A percentile compares a stretch with the other conserved stretches of the same genome.
These are phyloP conservation scores for Rhopilema esculentum DNA, from an alignment of 30 jellyfish, hydroid and myxozoan species.

Conservation along the genomic window DNA sequence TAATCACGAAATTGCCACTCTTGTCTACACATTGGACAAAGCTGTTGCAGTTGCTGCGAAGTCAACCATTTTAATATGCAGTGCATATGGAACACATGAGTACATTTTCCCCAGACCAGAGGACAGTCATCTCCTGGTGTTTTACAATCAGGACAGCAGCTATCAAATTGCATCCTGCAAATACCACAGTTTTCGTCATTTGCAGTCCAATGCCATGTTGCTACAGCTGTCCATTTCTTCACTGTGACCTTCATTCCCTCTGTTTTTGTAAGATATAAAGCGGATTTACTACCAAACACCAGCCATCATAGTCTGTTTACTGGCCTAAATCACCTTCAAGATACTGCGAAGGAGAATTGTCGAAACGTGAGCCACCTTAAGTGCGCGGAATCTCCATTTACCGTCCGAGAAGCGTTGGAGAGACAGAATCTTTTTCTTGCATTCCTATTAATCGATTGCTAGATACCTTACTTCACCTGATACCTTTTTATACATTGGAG, in stretches of 20 bases:
- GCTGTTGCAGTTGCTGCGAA: constrained; percentile 91
- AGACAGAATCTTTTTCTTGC: not conserved
- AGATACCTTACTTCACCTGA: no score
- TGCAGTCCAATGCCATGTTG: constrained; percentile 99
- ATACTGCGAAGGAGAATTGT: not conserved
- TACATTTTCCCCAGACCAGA: constrained; percentile 97
- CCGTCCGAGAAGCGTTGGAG: not conserved
- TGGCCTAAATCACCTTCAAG: not conserved
- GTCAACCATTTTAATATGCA: constrained; percentile 95
- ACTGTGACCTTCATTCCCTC: constrained; percentile 75
- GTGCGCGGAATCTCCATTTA: not conserved
- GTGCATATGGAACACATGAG: constrained; percentile 99
- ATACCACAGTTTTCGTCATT: constrained; percentile 98
- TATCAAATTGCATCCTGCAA: constrained; percentile 98
- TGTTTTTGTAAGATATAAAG: no score
- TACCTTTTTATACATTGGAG: no score
- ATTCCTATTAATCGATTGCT: not conserved
- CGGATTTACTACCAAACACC: no score
- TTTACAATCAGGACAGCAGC: constrained; percentile 98
- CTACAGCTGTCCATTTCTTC: constrained; percentile 98
- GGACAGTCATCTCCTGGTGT: constrained; percentile 99
- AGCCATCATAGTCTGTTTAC: no score
- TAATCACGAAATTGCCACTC: constrained; percentile 98
- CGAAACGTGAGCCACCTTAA: not conserved
- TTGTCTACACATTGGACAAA: constrained; percentile 98